These are phyloP conservation scores for Oceanites oceanicus DNA, from an alignment of 2,113 vertebrate species.

Conservation along the genomic window DNA sequence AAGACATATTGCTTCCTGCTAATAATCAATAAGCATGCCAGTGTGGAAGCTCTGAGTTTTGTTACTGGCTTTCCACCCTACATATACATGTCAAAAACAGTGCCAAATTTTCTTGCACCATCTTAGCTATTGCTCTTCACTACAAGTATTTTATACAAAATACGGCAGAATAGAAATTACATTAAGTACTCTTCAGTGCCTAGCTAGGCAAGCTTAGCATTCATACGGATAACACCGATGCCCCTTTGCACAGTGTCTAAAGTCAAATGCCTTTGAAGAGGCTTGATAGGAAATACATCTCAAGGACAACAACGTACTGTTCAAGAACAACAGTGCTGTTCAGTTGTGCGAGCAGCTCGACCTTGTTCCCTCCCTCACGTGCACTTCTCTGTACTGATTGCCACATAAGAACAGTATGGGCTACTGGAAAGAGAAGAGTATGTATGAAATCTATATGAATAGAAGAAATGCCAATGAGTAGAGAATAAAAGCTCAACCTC, in stretches of 20 bases:
- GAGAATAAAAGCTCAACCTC: not conserved
- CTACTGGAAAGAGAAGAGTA: not conserved
- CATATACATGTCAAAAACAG: not conserved
- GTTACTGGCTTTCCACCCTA: not conserved
- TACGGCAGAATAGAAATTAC: not conserved
- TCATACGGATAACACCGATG: rapidly evolving
- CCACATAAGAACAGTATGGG: rapidly evolving
- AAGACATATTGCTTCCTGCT: not conserved
- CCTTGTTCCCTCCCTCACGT: not conserved
- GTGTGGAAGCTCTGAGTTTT: not conserved
- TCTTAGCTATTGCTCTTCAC: not conserved
- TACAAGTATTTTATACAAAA: not conserved
- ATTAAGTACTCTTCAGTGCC: not conserved
- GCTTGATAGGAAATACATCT: not conserved
- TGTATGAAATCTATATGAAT: not conserved
- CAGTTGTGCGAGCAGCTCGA: not conserved
- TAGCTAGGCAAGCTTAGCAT: not conserved
- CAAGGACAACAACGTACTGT: not conserved
- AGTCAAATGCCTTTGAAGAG: not conserved
- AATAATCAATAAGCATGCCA: not conserved
- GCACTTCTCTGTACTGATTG: not conserved
- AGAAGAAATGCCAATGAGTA: not conserved
- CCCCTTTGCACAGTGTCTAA: not conserved
- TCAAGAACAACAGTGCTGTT: not conserved
- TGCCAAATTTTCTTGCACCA: not conserved